phyloP scores from a whole-genome alignment of 1,140 invertebrate genomes.

The Bombus pyrosoma region DNA sequence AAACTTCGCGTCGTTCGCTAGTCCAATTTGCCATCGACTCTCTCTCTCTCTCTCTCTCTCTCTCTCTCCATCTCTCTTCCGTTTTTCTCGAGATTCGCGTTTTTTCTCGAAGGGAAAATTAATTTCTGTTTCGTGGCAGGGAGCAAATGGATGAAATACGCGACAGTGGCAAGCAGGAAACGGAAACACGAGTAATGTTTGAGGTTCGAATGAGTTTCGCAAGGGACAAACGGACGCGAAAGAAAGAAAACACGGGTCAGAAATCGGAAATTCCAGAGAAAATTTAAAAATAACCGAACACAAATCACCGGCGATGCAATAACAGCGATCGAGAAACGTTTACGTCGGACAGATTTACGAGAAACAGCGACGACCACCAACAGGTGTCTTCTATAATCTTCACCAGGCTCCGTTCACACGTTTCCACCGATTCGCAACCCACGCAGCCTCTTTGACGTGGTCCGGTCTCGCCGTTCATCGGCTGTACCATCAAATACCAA shows the following conservation, averaged over 20 bases:
- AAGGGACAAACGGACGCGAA: not conserved
- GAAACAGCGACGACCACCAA: constrained; percentile 41
- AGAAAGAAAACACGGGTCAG: not conserved
- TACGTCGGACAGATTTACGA: constrained; percentile 54
- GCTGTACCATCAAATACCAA: constrained; percentile 40
- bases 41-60: too few relatives aligned
- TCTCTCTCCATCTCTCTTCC: too few relatives aligned
- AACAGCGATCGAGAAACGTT: constrained; percentile 15
- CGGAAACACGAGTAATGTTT: not conserved
- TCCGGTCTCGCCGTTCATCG: constrained; percentile 20
- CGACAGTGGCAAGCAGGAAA: too few relatives aligned
- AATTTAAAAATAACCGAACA: constrained; percentile 25
- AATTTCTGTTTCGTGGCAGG: too few relatives aligned
- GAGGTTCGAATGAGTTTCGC: not conserved
- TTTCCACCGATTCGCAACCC: constrained; percentile 34
- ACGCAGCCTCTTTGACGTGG: constrained; percentile 35
- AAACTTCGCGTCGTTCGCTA: too few relatives aligned
- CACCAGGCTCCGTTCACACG: constrained; percentile 53
- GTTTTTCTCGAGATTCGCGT: too few relatives aligned
- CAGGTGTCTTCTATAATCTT: constrained; percentile 60
- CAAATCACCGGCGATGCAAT: constrained; percentile 15
- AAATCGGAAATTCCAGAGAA: not conserved
- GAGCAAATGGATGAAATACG: too few relatives aligned
- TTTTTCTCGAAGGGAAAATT: too few relatives aligned
- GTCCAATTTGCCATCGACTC: too few relatives aligned